Percentiles rank a stretch among this genome's conserved stretches.
These are phyloP conservation scores for Lutjanus erythropterus DNA, from an alignment of 2,113 vertebrate species.

Conservation along the genomic window DNA sequence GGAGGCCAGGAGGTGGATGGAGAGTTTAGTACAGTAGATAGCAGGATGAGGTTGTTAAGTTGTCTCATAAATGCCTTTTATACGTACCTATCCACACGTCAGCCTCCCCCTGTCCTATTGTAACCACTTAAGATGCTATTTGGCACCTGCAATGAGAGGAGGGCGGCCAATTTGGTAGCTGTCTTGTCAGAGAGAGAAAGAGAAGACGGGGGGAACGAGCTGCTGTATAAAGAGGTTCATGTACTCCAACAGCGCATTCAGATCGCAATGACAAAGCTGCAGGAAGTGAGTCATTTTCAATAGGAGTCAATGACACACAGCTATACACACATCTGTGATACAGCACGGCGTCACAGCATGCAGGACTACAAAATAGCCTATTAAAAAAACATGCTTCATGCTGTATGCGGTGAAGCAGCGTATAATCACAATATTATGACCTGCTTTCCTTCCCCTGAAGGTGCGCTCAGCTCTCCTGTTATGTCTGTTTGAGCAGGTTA, in stretches of 20 bases:
- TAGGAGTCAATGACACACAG: neutral
- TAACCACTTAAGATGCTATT: slow-evolving; percentile 40
- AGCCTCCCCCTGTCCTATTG: slow-evolving; percentile 28
- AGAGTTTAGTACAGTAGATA: slow-evolving; percentile 28
- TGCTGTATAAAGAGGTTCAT: neutral
- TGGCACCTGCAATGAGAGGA: slow-evolving; percentile 7
- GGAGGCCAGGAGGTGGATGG: slow-evolving; percentile 30
- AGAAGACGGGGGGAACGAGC: neutral
- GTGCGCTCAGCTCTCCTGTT: neutral
- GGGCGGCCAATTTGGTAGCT: neutral
- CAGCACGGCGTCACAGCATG: neutral
- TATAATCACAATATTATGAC: neutral
- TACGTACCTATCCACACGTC: slow-evolving; percentile 6
- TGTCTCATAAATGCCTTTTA: slow-evolving; percentile 57
- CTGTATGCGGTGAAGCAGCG: neutral
- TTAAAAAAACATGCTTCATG: neutral
- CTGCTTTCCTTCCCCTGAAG: neutral
- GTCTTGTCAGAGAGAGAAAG: slow-evolving; percentile 10
- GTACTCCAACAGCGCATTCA: neutral
- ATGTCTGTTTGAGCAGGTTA: too few species aligned
- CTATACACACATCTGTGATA: neutral
- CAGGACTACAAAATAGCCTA: neutral
- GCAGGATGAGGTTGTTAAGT: slow-evolving; percentile 39
- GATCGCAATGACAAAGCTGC: slow-evolving; percentile 2
- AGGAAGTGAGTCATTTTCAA: slow-evolving; percentile 5